Evolutionary conservation across 2,113 vertebrate genomes (phyloP).

Genomic region (Pteropus alecto): DNA sequence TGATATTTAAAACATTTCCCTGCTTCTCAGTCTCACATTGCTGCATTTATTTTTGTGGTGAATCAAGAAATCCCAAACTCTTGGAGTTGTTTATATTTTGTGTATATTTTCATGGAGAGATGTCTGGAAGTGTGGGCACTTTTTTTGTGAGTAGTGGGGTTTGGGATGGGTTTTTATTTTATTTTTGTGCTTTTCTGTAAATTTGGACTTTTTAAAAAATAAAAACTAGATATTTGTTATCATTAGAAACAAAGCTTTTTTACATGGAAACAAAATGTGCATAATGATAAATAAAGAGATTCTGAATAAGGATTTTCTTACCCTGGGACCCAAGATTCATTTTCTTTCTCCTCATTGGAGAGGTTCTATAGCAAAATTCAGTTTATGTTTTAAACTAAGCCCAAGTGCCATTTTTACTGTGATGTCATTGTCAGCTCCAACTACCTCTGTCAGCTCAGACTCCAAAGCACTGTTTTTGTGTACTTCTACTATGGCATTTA

Average conservation of each 20-base stretch:
- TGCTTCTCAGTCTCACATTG: neutral
- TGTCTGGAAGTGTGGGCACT: neutral
- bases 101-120: neutral
- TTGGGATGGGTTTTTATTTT: neutral
- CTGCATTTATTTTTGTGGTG: neutral
- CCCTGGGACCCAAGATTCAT: neutral
- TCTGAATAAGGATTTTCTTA: neutral
- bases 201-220: neutral
- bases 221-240: conserved; percentile 6
- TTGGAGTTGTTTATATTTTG: neutral
- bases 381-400: neutral
- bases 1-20: neutral
- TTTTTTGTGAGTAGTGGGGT: neutral
- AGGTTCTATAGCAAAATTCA: neutral
- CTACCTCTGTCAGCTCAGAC: neutral
- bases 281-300: neutral
- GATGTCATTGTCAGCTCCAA: neutral
- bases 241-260: neutral
- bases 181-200: neutral
- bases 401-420: neutral
- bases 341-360: neutral
- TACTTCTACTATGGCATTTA: neutral
- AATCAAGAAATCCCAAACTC: neutral
- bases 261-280: neutral
- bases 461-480: neutral